These are phyloP conservation scores for Rachycentron canadum DNA, from an alignment of 2,797 vertebrate species.

Conservation along the genomic window DNA sequence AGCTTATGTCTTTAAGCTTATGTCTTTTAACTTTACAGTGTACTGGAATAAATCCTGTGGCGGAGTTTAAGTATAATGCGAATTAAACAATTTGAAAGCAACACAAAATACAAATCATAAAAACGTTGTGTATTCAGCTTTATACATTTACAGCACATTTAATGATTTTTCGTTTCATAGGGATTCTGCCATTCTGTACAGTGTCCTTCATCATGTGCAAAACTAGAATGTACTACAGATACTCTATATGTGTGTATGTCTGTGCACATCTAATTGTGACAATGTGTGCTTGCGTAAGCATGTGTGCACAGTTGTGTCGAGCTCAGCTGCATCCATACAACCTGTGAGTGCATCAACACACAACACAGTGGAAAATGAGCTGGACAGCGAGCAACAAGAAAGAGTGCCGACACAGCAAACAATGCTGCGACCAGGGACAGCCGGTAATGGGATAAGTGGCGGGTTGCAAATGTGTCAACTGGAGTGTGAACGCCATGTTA, in stretches of 20 bases:
- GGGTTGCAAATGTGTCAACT: constrained; percentile 82
- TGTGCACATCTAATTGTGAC: constrained; percentile 2
- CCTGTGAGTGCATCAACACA: constrained; percentile 29
- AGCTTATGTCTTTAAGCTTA: not conserved
- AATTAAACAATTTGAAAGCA: not conserved
- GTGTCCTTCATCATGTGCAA: not conserved
- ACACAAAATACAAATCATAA: not conserved
- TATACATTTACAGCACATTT: not conserved
- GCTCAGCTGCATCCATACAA: constrained; percentile 53
- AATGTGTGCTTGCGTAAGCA: not conserved
- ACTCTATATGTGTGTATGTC: not conserved
- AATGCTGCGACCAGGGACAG: constrained; percentile 68
- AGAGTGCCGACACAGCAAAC: constrained; percentile 79
- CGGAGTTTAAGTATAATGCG: not conserved
- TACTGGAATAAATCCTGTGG: not conserved
- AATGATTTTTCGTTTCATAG: not conserved
- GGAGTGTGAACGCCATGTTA: constrained; percentile 80
- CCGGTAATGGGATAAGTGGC: constrained; percentile 82
- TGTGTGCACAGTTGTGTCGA: constrained; percentile 30
- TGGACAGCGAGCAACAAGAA: constrained; percentile 58
- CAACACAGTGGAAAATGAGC: constrained; percentile 43
- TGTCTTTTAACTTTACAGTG: not conserved
- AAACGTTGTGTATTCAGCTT: not conserved
- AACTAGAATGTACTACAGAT: constrained; percentile 3
- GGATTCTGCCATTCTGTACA: not conserved